Evolutionary conservation across 2,888 invertebrate species (phyloP), one percentile per base, ranked within the genome.

Genomic region (Cephus nigrinus): DNA sequence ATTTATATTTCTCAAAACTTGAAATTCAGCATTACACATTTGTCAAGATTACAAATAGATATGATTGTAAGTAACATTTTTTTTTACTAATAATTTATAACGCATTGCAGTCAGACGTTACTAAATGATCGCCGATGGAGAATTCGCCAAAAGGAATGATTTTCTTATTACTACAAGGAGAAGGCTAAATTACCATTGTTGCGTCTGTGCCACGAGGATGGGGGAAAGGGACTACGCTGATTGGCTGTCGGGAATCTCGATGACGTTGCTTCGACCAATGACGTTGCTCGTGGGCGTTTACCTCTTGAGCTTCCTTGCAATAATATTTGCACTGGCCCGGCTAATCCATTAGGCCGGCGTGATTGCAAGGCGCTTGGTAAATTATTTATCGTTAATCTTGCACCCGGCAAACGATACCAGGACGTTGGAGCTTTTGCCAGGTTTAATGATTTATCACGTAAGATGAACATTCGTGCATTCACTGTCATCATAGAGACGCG

Each of bases 291-390:
- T 71, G 31, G 71, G 71, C 32, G 31, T 31, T 31, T 15, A 33
- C 33, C 69, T 79, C 69, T 71, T 69, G 71, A 78, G 76, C 74
- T 81, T 80, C 80, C 84, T 86, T 84, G 84, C 84, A 84, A 86
- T 86, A 86, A 86, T 86, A 86, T 86, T 86, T 86, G 86, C 86
- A 81, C 85, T 86, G 84, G 82, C 69, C 69, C 55, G 78, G 80
- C 68, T 68, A 75, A 78, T 75, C 78, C 78, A 75, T 78, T 78
- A 75, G 68, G 31, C 73, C 72, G 69, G 33, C 69, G 75, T 79
- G 12, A 30, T 31, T 31, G 81, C 78, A 75, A 72, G 79, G 69
- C 82, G 80, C 82, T 82, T 81, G 79, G 80, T 83, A 84, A 86
- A 86, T 86, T 86, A 86, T 86, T 86, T 86, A 86, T 85, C 86